Percentiles rank a stretch among this genome's conserved stretches.
phyloP scores from a whole-genome alignment of 2,888 invertebrate genomes.

The Agonum fuliginosum region DNA sequence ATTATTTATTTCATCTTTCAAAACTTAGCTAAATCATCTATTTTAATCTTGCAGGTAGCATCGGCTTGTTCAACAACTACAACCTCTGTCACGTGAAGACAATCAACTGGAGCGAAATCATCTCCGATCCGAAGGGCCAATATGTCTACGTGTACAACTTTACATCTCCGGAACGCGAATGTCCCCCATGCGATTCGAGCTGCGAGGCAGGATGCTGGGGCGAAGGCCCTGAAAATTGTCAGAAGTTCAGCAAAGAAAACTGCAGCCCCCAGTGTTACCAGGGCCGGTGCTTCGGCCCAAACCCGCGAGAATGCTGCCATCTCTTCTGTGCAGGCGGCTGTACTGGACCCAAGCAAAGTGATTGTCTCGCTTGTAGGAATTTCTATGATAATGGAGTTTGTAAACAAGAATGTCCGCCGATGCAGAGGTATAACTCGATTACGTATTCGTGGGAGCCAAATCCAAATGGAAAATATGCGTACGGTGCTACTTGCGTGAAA shows the following conservation, averaged over 20 bases:
- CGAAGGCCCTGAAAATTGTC: constrained; percentile 93
- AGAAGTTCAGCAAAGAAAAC: constrained; percentile 93
- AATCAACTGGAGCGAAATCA: constrained; percentile 96
- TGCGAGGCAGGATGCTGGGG: constrained; percentile 97
- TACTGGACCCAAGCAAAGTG: constrained; percentile 93
- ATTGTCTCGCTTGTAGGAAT: constrained; percentile 96
- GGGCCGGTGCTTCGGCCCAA: constrained; percentile 94
- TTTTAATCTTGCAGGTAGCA: constrained; percentile 79
- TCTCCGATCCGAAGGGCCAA: constrained; percentile 83
- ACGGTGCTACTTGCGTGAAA: constrained; percentile 97
- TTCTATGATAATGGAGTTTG: constrained; percentile 97
- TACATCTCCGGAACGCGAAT: constrained; percentile 86
- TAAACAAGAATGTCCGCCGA: constrained; percentile 95
- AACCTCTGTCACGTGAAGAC: constrained; percentile 94
- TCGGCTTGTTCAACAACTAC: constrained; percentile 95
- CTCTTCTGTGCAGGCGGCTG: constrained; percentile 98
- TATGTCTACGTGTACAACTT: constrained; percentile 90
- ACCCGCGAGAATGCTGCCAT: constrained; percentile 96
- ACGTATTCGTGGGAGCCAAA: constrained; percentile 94
- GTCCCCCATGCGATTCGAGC: constrained; percentile 84
- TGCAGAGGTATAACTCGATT: constrained; percentile 92
- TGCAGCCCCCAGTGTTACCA: constrained; percentile 96
- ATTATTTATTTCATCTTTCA: too few relatives aligned
- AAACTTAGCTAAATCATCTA: too few relatives aligned
- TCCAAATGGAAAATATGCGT: constrained; percentile 95